Evolutionary conservation across 2,888 invertebrate genomes (phyloP).

Genomic region (Caenorhabditis japonica): DNA sequence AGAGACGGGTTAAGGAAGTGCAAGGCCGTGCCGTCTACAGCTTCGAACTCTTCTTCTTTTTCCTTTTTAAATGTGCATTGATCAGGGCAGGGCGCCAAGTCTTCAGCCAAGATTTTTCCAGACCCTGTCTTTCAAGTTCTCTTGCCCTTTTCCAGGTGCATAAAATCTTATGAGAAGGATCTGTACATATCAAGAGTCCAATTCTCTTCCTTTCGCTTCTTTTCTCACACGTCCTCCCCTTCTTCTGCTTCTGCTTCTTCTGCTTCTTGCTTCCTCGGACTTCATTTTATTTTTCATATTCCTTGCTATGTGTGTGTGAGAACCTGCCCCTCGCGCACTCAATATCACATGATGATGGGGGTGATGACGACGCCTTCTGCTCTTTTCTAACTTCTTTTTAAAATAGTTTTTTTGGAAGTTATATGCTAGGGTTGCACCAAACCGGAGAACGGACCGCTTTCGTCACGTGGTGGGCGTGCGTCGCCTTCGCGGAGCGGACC

Average conservation of each 20-base stretch:
- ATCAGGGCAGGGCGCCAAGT: conserved; percentile 12
- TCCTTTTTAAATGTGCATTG: conserved; percentile 1
- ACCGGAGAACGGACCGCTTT: no score
- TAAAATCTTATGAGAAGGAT: conserved; percentile 19
- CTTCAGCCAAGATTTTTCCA: background rate
- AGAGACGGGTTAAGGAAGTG: background rate
- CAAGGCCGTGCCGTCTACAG: conserved; percentile 6
- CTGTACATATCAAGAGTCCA: conserved; percentile 45
- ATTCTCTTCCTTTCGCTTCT: conserved; percentile 34
- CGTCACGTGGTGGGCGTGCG: background rate
- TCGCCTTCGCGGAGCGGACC: conserved; percentile 12
- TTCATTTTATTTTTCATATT: conserved; percentile 23
- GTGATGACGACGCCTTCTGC: conserved; percentile 34
- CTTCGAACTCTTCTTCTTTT: background rate
- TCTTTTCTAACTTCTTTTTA: no score
- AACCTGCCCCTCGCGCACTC: conserved; percentile 51
- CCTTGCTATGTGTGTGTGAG: conserved; percentile 34
- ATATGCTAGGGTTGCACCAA: no score
- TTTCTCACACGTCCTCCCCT: conserved; percentile 46
- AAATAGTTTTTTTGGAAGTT: no score
- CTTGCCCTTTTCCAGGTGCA: no score
- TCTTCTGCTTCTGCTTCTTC: conserved; percentile 24
- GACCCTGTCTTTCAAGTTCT: no score
- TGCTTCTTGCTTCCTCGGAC: conserved; percentile 35
- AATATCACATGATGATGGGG: conserved; percentile 48